Evolutionary conservation across 1,140 invertebrate genomes (phyloP).

Genomic region (Scaptomyza pallida): DNA sequence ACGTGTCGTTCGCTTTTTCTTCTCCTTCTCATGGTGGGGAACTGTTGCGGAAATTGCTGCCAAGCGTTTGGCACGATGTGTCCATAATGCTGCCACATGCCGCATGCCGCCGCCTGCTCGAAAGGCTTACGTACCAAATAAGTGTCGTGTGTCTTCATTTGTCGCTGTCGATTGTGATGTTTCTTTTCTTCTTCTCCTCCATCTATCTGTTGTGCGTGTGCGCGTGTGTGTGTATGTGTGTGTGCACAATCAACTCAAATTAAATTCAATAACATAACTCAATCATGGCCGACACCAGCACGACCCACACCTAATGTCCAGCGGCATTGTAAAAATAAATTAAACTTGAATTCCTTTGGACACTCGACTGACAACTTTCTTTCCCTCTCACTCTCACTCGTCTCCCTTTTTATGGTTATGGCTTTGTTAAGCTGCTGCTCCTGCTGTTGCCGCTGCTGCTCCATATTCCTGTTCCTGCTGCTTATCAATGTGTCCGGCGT

Average conservation of each 20-base stretch:
- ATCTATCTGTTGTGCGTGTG: slow-evolving; percentile 3
- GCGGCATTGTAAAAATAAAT: slow-evolving; percentile 71
- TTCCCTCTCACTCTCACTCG: neutral
- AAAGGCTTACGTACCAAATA: slow-evolving; percentile 74
- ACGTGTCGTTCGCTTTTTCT: slow-evolving; percentile 63
- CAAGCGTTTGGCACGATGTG: slow-evolving; percentile 62
- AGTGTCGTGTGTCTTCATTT: slow-evolving; percentile 80
- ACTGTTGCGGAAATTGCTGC: slow-evolving; percentile 63
- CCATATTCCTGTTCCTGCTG: slow-evolving; percentile 33
- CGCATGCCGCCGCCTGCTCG: slow-evolving; percentile 38
- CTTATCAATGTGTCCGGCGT: slow-evolving; percentile 59
- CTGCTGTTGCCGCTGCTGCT: neutral
- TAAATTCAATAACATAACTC: slow-evolving; percentile 84
- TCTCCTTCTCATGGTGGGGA: neutral
- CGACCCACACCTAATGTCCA: slow-evolving; percentile 13
- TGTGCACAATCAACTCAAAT: slow-evolving; percentile 81
- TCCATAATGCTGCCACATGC: slow-evolving; percentile 60
- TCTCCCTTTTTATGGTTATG: slow-evolving; percentile 24
- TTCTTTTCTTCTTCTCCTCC: slow-evolving; percentile 28
- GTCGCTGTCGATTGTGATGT: slow-evolving; percentile 72
- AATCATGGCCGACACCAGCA: slow-evolving; percentile 70
- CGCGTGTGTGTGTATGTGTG: slow-evolving; percentile 39
- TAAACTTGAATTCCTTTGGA: slow-evolving; percentile 67
- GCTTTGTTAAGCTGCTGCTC: slow-evolving; percentile 12
- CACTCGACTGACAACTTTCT: slow-evolving; percentile 19